Evolutionary conservation across 2,888 invertebrate genomes (phyloP), one percentile per base, ranked within the genome.

Genomic region (Peribatodes rhomboidaria): DNA sequence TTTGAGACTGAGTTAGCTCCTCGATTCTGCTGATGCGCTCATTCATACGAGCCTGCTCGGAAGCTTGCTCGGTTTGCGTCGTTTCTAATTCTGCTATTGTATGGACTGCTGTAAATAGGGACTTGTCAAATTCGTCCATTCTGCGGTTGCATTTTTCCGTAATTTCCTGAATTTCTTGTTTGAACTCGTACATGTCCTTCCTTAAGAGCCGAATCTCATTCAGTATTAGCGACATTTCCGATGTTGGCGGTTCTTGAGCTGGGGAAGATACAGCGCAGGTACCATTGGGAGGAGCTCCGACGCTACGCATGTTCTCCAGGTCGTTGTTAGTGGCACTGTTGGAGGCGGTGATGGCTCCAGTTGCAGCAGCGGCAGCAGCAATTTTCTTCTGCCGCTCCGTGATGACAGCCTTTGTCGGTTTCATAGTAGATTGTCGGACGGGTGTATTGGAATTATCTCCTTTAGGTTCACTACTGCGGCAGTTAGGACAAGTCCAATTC

Each of bases 351-450:
- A 18, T 18, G 9, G 7, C 18, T n/a, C n/a, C n/a, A n/a, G n/a
- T n/a, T 7, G 42, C 6, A 18, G 42, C 16, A 11, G 42, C 42
- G 18, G 42, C 18, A 6, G 42, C 42, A 16, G 42, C 18, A 10
- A 42, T 16, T 42, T 42, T 42, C 42, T 42, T 42, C 10, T 42
- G 42, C 9, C 42, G 42, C 18, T 42, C 37, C 37, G 37, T n/a
- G n/a, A n/a, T 39, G 37, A 39, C 37, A n/a, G 7, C n/a, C 7
- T n/a, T 39, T 7, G n/a, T n/a, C n/a, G 37, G 37, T 39, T 39
- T 39, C 37, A n/a, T n/a, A 2, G 37, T 39, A 39, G 37, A 1
- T 39, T 1, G 2, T 2, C 37, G 37, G 13, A 39, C 7, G n/a
- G 37, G 37, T 2, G 37, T 39, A n/a, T 39, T 39, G 2, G 37